Evolutionary conservation across 1,140 invertebrate species (phyloP), one percentile per base, ranked within the genome.

Genomic region (Eciton burchellii): DNA sequence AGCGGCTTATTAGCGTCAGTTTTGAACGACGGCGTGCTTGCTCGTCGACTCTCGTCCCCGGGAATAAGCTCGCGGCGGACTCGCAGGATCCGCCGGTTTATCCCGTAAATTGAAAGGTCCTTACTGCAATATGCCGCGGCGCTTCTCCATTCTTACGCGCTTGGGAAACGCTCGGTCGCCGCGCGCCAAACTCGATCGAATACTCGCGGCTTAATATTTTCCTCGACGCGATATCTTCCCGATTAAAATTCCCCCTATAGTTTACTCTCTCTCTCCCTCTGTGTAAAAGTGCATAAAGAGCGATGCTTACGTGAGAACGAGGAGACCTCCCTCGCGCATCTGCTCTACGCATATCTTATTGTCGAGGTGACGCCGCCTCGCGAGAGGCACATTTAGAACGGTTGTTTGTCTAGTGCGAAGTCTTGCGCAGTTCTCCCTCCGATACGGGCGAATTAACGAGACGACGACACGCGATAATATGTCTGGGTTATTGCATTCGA

Each of bases 401-500:
- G 41, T 79, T 79, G 68, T 79, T 68, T 45, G 3, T 21, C 11
- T 49, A 43, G n/a, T n/a, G n/a, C 63, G 12, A 68, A 79, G 74
- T 70, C 35, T 79, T 79, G 70, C 70, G 24, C 19, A 57, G 45
- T 79, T 79, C 35, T 68, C 74, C 74, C n/a, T n/a, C n/a, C 70
- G 68, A 79, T 63, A 29, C 35, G 35, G 19, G 57, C 35, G 56
- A 79, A 79, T 79, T 79, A 79, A 79, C 70, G 63, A n/a, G 49
- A 79, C 74, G 49, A 79, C 56, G 74, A 79, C 74, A 70, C 63
- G 56, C 70, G 74, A 79, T 79, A 79, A 79, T 63, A 70, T 35
- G 35, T 70, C 68, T 43, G 63, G 35, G 35, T 57, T 79, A 79
- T 79, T 79, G 63, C 74, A 70, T 79, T 79, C 70, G 74, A 79